Evolutionary conservation across 2,113 vertebrate species (phyloP), one percentile per base, ranked within the genome.

Genomic region (Pterophyllum scalare): DNA sequence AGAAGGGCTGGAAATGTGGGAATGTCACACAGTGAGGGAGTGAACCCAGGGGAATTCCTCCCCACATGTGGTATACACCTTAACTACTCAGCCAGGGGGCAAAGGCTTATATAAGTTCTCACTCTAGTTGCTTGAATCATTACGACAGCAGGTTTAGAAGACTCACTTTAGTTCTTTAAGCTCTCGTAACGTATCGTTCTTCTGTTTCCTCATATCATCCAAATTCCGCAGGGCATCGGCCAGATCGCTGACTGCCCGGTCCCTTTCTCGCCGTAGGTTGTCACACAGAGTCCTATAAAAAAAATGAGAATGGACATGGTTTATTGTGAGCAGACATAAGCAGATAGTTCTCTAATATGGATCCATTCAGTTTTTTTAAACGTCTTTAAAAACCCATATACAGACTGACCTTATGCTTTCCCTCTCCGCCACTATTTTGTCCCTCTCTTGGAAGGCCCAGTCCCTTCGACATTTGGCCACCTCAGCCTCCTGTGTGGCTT

Each of bases 381-480:
- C 49, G 24, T 54, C 38, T 57, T 79, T 46, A 80, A 43, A 84
- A 77, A 76, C 22, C 79, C 31, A 72, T 2, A 60, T 58, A 57
- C 38, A 56, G n/a, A 62, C 87, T 38, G 61, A 98, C 98, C 98
- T 95, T 88, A 99, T 99, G 87, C 98, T 99, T 91, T 99, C 98
- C 72, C 98, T 95, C 93, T 99, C 98, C 0, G 98, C 98, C 90
- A 99, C 98, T 5, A 99, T 99, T 91, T 99, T 99, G 95, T 99
- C 98, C 57, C 98, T 95, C 90, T 99, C 98, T 88, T 99, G 98
- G 86, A 99, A 99, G 86, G 98, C 98, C 98, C 98, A 99, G 86
- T 99, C 98, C 77, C 98, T 94, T 81, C 98, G 96, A 91, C 98
- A 98, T 89, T 99, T 99, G 89, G 98, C 98, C 89, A 99, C 98